Evolutionary conservation across 2,797 vertebrate genomes (phyloP), one percentile per base, ranked within the genome.

Genomic region (Hipposideros larvatus): DNA sequence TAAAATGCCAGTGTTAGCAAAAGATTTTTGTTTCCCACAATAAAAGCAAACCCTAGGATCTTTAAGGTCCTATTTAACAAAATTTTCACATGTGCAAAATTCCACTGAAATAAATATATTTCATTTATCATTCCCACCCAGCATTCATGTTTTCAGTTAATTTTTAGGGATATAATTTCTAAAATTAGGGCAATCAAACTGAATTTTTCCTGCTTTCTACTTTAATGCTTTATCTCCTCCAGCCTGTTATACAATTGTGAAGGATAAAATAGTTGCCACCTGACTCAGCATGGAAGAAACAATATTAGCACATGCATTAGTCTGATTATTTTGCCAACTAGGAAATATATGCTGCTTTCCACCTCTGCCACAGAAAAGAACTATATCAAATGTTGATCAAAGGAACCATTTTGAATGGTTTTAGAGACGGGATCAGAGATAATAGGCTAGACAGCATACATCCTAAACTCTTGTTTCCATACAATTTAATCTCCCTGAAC

Each of bases 241-340:
- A 94, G 66, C 26, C 65, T 59, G 43, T 90, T 92, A 73, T 41
- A 96, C 43, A 91, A 14, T 37, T 51, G 41, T 48, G 85, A 96
- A 51, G 94, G 95, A 98, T 96, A 87, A 97, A 97, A 95, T 0
- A 97, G 96, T 87, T 84, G 93, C 91, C 95, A 97, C 1, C 83
- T 97, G 95, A 97, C 98, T 98, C 95, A 98, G 96, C 97, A 97
- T 96, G 97, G 97, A 98, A 96, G 96, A 97, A 98, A 98, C 96
- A 97, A 94, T 83, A 98, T 95, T 93, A 98, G 95, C 97, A 98
- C 94, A 88, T 86, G 92, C 51, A 93, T 96, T 92, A 97, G 0
- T 0, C 11, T 96, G 95, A 95, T 96, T 77, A 1, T 66, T 84
- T 37, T 0, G 92, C 83, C 83, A 4, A 0, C 89, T 46, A 83